These are phyloP conservation scores for Camponotus pennsylvanicus DNA, from an alignment of 1,140 invertebrate species.

Conservation along the genomic window DNA sequence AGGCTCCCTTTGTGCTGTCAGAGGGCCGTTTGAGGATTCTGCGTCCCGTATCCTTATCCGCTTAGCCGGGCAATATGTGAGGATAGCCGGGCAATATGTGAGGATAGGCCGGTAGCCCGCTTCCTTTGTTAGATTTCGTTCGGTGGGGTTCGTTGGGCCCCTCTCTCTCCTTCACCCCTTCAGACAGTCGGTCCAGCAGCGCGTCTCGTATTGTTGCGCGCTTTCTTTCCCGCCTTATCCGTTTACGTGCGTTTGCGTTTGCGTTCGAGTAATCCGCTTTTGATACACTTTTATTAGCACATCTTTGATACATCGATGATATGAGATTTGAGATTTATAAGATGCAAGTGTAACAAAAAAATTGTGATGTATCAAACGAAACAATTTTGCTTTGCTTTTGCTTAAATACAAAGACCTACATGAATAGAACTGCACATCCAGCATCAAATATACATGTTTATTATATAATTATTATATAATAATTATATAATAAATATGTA, in stretches of 20 bases:
- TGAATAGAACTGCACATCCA: background rate
- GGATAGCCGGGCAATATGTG: conserved; percentile 53
- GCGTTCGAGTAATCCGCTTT: conserved; percentile 37
- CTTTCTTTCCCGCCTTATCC: conserved; percentile 44
- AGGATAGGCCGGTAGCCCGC: conserved; percentile 50
- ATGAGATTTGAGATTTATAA: conserved; percentile 25
- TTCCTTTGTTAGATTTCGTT: conserved; percentile 58
- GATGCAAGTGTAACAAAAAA: conserved; percentile 12
- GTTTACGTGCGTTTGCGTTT: conserved; percentile 43
- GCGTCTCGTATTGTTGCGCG: conserved; percentile 20
- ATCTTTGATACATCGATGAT: conserved; percentile 33
- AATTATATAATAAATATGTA: too few species aligned
- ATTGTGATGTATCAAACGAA: background rate
- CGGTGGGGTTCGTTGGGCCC: background rate
- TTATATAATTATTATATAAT: background rate
- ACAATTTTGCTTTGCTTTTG: background rate
- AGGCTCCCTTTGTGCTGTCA: conserved; percentile 63
- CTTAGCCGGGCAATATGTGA: conserved; percentile 60
- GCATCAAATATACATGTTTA: background rate
- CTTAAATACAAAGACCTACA: background rate
- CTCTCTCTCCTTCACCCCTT: too few species aligned
- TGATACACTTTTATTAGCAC: background rate
- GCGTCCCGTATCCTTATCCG: conserved; percentile 60
- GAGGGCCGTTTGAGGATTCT: conserved; percentile 49
- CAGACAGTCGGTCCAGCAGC: background rate